Base-by-base conservation (phyloP, 1,140 invertebrate species). In the Phymorhynchus buccinoides region DNA sequence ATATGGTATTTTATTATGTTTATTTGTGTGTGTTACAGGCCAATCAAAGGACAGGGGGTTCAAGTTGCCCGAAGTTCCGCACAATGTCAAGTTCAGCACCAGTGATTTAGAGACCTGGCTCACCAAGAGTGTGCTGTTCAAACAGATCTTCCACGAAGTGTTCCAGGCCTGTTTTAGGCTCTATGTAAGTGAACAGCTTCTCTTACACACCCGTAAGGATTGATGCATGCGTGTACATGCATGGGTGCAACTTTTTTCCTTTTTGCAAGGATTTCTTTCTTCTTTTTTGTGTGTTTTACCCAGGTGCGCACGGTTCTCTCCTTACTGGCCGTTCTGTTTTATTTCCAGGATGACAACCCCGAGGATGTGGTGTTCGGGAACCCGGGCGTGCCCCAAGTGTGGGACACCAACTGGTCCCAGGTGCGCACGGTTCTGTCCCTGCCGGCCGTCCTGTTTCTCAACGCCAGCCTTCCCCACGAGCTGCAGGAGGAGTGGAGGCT, bases 401-500 rank as follows among this genome's bases (percentile, higher is more conserved):
- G 86, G 35, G 85, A 89, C 81, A 87, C 89, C n/a, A 88, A 90
- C 82, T 90, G 89, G 89, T 84, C 87, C 16, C 85, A 86, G 27
- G 79, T 87, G 30, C 83, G 66, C 18, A 89, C 90, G 18, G 87
- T 91, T 12, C 85, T 93, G 14, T 89, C 91, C 83, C 85, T 88
- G 37, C 86, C 90, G 32, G 86, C 88, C 39, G 83, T 93, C 3
- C 86, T 91, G 16, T 90, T 89, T 68, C 66, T 94, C 66, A 93
- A 93, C 87, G 87, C 88, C 71, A 86, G 88, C 32, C 86, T 94
- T 4, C 90, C 91, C 22, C 80, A 71, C 18, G 87, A 90, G 35
- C 86, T 91, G 27, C 89, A 92, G 37, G 83, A 85, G 42, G 84
- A 92, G 80, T 94, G 93, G 93, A 88, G 89, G 12, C 87, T 93